Conservation (phyloP, 2,113 vertebrate species). For the Scomber colias region DNA sequence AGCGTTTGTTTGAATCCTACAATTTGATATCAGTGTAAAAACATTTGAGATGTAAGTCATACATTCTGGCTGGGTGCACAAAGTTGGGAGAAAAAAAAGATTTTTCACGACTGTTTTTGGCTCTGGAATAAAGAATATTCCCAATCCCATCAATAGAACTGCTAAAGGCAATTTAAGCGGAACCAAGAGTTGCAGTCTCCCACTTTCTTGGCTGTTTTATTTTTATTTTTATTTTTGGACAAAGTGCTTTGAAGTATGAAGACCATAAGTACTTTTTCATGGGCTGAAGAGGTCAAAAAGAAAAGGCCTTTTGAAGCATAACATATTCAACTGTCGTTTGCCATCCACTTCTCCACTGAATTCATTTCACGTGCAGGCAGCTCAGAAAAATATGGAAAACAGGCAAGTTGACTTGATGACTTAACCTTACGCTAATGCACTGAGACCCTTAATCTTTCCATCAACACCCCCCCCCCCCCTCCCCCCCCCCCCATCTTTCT, state of each 20-base stretch:
- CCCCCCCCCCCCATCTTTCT: not conserved
- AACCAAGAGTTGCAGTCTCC: slow-evolving; percentile 37
- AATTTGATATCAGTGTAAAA: slow-evolving; percentile 38
- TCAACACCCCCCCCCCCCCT: slow-evolving; percentile 4
- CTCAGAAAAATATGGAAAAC: slow-evolving; percentile 46
- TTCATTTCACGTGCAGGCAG: slow-evolving; percentile 28
- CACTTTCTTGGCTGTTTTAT: slow-evolving; percentile 31
- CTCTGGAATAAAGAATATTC: slow-evolving; percentile 41
- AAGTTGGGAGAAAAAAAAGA: not conserved
- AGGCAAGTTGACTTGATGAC: slow-evolving; percentile 54
- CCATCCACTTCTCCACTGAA: not conserved
- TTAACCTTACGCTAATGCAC: slow-evolving; percentile 47
- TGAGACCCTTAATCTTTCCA: slow-evolving; percentile 48
- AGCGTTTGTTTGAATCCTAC: slow-evolving; percentile 41
- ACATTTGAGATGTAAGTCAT: slow-evolving; percentile 41
- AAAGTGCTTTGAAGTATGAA: slow-evolving; percentile 31
- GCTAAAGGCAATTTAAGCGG: slow-evolving; percentile 37
- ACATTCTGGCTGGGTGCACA: slow-evolving; percentile 25
- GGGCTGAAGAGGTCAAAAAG: slow-evolving; percentile 33
- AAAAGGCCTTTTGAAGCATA: slow-evolving; percentile 5
- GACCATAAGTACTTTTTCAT: slow-evolving; percentile 2
- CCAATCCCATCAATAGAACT: slow-evolving; percentile 42
- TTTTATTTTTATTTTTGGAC: slow-evolving; percentile 20
- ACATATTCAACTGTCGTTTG: slow-evolving; percentile 11
- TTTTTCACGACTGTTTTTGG: slow-evolving; percentile 24